Conservation (phyloP, 2,113 vertebrate genomes). For the Columbina picui region DNA sequence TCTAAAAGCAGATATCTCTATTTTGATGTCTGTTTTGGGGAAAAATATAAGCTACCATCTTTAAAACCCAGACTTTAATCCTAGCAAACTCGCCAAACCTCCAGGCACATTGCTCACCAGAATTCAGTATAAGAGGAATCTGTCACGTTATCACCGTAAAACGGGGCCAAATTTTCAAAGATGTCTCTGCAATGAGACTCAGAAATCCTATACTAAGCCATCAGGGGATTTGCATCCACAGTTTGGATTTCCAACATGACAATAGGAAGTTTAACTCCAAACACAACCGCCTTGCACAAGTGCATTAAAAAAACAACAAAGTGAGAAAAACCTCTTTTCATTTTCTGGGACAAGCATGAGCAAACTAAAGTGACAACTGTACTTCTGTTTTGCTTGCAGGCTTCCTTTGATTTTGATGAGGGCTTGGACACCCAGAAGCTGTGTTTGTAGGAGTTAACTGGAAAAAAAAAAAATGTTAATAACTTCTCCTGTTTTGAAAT, state of each 20-base stretch:
- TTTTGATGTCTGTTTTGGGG: background rate
- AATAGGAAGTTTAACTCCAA: slow-evolving; percentile 38
- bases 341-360: slow-evolving; percentile 24
- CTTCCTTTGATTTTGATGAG: slow-evolving; percentile 14
- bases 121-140: slow-evolving; percentile 11
- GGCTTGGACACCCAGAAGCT: slow-evolving; percentile 1
- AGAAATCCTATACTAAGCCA: background rate
- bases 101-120: background rate
- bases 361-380: slow-evolving; percentile 47
- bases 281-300: background rate
- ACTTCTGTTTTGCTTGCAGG: background rate
- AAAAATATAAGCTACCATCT: background rate
- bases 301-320: background rate
- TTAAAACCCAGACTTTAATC: slow-evolving; percentile 8
- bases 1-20: background rate
- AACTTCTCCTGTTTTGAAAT: background rate
- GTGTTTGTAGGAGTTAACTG: background rate
- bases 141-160: background rate
- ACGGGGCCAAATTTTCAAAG: slow-evolving; percentile 37
- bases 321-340: slow-evolving; percentile 41
- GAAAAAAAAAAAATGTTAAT: background rate
- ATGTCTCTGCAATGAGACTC: background rate
- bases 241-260: slow-evolving; percentile 25
- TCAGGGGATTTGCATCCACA: background rate
- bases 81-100: slow-evolving; percentile 29